Conservation (phyloP, 2,797 vertebrate genomes). For the Manis crassicaudata region DNA sequence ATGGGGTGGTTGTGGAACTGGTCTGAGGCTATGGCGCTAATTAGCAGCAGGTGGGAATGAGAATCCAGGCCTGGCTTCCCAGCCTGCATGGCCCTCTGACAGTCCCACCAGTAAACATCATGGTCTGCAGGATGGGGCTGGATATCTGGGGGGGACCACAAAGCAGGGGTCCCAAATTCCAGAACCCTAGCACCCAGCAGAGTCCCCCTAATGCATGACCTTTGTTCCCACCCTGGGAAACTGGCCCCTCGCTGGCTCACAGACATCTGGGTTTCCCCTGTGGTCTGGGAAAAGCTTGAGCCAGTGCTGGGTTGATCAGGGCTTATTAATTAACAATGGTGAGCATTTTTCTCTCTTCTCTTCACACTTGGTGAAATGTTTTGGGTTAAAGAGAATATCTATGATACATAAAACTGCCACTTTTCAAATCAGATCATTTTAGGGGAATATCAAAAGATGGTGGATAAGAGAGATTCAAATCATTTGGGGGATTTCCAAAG, state of each 20-base stretch:
- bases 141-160: background rate
- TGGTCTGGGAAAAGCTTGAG: background rate
- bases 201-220: background rate
- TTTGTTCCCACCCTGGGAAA: background rate
- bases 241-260: background rate
- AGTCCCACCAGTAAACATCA: background rate
- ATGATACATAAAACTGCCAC: background rate
- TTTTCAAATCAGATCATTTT: background rate
- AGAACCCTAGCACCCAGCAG: background rate
- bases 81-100: rapidly evolving
- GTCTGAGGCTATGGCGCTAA: background rate
- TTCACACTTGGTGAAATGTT: background rate
- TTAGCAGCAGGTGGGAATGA: background rate
- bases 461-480: constrained; percentile 23
- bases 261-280: background rate
- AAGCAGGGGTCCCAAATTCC: background rate
- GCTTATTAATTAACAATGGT: background rate
- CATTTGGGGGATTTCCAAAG: background rate
- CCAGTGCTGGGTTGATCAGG: background rate
- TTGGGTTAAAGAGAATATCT: background rate
- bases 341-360: background rate
- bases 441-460: background rate
- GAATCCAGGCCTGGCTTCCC: background rate
- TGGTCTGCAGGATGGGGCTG: background rate
- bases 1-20: background rate